These are phyloP conservation scores for Grus americana DNA, from an alignment of 2,113 vertebrate genomes.

Conservation along the genomic window DNA sequence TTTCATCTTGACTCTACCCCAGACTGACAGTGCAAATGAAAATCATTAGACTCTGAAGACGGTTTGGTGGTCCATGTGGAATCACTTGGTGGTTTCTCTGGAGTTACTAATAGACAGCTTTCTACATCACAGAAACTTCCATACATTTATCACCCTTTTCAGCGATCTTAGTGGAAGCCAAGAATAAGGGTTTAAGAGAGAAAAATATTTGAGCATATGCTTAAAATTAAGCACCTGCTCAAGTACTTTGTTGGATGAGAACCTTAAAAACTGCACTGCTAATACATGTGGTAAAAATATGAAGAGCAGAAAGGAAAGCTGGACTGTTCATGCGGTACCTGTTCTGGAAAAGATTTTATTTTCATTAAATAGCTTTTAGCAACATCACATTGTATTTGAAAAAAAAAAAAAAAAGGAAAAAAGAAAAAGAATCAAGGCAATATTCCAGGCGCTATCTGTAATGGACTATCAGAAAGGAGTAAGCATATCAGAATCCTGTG, in stretches of 20 bases:
- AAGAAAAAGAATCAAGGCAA: background rate
- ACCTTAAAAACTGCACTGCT: background rate
- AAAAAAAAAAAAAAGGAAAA: background rate
- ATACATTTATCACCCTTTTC: conserved; percentile 60
- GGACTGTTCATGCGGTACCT: background rate
- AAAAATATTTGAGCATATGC: conserved; percentile 47
- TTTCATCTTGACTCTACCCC: conserved; percentile 32
- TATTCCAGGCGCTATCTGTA: background rate
- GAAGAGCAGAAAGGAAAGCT: conserved; percentile 4
- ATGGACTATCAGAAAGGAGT: background rate
- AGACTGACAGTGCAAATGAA: conserved; percentile 43
- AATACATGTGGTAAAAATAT: conserved; percentile 26
- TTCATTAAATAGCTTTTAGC: conserved; percentile 18
- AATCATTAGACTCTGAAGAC: conserved; percentile 53
- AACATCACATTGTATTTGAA: background rate
- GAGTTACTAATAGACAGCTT: conserved; percentile 59
- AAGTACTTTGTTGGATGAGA: conserved; percentile 42
- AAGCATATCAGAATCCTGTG: background rate
- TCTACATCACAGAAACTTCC: conserved; percentile 62
- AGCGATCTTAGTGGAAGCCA: background rate
- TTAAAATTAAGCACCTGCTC: conserved; percentile 65
- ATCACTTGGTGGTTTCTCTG: conserved; percentile 66
- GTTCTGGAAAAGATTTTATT: conserved; percentile 20
- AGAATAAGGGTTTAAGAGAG: conserved; percentile 26
- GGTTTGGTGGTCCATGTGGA: conserved; percentile 60